Conservation (phyloP, 2,113 vertebrate species). For the Okapia johnstoni region DNA sequence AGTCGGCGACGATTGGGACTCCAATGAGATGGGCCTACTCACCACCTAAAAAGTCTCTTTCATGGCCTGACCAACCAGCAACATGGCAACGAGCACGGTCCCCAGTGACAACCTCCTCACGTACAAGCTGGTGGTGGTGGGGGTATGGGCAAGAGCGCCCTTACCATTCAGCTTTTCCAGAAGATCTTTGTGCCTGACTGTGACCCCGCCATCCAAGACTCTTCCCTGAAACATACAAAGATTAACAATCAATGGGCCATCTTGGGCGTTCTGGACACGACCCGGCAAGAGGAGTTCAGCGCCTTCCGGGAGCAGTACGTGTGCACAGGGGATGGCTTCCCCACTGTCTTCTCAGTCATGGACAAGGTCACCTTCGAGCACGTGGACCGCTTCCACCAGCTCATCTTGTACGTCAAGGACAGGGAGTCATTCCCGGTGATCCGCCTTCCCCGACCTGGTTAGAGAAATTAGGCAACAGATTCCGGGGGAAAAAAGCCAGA, state of each 20-base stretch:
- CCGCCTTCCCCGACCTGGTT: constrained; percentile 95
- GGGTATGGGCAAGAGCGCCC: constrained; percentile 97
- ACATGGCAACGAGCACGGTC: constrained; percentile 94
- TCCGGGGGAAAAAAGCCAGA: constrained; percentile 90
- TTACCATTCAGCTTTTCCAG: constrained; percentile 99
- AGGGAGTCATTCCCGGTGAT: constrained; percentile 98
- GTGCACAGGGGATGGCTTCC: constrained; percentile 96
- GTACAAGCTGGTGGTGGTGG: constrained; percentile 97
- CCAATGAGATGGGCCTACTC: neutral
- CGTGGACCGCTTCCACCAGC: constrained; percentile 95
- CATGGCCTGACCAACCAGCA: constrained; percentile 80
- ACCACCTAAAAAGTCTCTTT: neutral
- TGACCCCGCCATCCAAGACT: constrained; percentile 97
- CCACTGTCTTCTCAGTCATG: constrained; percentile 95
- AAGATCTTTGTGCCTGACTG: constrained; percentile 99
- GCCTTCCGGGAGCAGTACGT: constrained; percentile 98
- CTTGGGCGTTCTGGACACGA: constrained; percentile 95
- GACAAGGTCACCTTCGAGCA: constrained; percentile 99
- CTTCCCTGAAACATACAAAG: constrained; percentile 97
- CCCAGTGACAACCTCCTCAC: constrained; percentile 98
- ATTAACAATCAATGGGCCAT: constrained; percentile 98
- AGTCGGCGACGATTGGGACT: neutral
- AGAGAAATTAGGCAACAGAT: constrained; percentile 97
- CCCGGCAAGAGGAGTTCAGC: constrained; percentile 97
- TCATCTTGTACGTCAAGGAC: constrained; percentile 97